Percentiles rank a stretch among this genome's conserved stretches.
Evolutionary conservation across 2,797 vertebrate species (phyloP).

Genomic region (Premnoplex brunnescens): DNA sequence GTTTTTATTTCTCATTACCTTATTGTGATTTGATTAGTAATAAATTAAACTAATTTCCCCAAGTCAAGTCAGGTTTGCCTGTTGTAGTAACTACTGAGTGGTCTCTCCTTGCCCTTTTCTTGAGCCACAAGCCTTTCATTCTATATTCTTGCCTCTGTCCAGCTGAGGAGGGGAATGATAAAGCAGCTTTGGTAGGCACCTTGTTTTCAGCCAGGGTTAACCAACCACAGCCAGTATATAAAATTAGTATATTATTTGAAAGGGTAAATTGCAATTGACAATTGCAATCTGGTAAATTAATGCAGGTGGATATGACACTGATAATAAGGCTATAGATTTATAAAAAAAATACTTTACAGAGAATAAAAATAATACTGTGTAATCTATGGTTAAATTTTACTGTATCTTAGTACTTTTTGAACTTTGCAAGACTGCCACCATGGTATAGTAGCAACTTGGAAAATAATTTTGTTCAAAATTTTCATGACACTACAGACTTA

Average conservation of each 20-base stretch:
- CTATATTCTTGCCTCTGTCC: background rate
- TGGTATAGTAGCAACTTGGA: background rate
- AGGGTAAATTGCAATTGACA: constrained; percentile 40
- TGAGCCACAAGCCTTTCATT: fast-evolving
- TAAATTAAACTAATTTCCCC: background rate
- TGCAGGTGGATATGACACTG: background rate
- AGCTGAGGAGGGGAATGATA: background rate
- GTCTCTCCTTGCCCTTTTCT: background rate
- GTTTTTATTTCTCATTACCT: background rate
- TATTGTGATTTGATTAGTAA: background rate
- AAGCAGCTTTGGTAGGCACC: background rate
- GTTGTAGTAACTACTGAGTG: no score
- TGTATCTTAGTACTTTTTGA: constrained; percentile 26
- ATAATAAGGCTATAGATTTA: constrained; percentile 52
- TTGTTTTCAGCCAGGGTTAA: background rate
- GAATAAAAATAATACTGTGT: constrained; percentile 46
- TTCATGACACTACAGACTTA: background rate
- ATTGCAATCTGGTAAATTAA: constrained; percentile 1
- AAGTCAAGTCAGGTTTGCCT: background rate
- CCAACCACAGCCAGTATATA: background rate
- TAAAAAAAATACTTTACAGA: background rate
- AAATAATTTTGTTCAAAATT: background rate
- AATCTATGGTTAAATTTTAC: constrained; percentile 2
- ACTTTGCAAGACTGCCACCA: background rate
- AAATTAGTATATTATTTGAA: constrained; percentile 49